A percentile compares a stretch with the other conserved stretches of the same genome.
phyloP scores from a whole-genome alignment of 2,888 invertebrate species.

The Clostera curtula region DNA sequence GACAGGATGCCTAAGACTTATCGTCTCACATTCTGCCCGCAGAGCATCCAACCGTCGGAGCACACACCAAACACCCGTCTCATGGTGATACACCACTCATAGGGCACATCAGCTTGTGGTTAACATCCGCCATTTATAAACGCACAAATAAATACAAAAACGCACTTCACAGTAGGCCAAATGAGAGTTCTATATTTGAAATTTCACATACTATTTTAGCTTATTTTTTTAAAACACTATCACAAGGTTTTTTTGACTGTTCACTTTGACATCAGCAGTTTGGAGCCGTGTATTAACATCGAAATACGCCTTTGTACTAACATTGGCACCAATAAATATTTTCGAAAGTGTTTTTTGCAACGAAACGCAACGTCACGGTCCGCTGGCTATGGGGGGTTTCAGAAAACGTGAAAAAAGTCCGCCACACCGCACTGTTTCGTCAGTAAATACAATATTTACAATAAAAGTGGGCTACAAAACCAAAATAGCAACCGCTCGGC shows the following conservation, averaged over 20 bases:
- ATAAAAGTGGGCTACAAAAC: constrained; percentile 58
- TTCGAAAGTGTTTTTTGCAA: constrained; percentile 37
- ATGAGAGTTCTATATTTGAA: too few relatives aligned
- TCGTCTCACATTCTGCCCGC: constrained; percentile 71
- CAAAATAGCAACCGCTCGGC: constrained; percentile 54
- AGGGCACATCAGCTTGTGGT: constrained; percentile 28
- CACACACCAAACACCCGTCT: constrained; percentile 73
- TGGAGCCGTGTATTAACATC: constrained; percentile 39
- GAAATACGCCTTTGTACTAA: constrained; percentile 29
- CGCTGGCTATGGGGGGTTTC: constrained; percentile 20
- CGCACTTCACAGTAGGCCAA: too few relatives aligned
- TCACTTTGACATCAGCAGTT: constrained; percentile 17
- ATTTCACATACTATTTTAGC: too few relatives aligned
- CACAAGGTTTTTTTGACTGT: constrained; percentile 7
- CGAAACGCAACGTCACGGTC: constrained; percentile 29
- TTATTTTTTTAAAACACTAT: constrained; percentile 6
- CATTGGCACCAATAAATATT: constrained; percentile 33
- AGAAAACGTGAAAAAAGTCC: constrained; percentile 27
- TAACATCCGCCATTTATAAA: constrained; percentile 40
- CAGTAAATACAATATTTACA: constrained; percentile 66
- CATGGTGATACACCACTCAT: constrained; percentile 41
- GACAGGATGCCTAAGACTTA: constrained; percentile 46
- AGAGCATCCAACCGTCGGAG: constrained; percentile 68
- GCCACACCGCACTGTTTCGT: constrained; percentile 43
- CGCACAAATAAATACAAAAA: not conserved